Evolutionary conservation across 2,113 vertebrate species (phyloP), one percentile per base, ranked within the genome.

Genomic region (Megaptera novaeangliae): DNA sequence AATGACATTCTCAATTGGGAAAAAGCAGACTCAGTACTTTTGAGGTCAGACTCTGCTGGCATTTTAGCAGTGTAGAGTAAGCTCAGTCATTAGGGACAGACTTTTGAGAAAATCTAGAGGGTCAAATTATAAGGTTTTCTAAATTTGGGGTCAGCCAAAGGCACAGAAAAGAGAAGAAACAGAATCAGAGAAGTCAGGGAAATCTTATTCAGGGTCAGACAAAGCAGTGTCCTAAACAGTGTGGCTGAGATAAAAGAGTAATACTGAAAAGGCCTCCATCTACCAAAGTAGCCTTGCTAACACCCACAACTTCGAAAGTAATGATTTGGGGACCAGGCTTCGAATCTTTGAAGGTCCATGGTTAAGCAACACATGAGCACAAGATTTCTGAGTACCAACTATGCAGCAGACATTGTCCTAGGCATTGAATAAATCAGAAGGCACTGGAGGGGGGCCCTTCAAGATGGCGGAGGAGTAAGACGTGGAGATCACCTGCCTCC

Each of bases 51-150:
- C 25, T 44, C 75, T 74, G 44, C 89, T 66, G 44, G 52, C 34
- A 78, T 74, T 71, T 59, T 59, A 63, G 25, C n/a, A 31, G 8
- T 39, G 44, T 17, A 25, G 1, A 63, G 13, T 20, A 61, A 85
- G 20, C 29, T 52, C 8, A 1, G 36, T 88, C 69, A 46, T 93
- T 27, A 88, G 71, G 44, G 66, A 88, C 29, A 88, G 13, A 31
- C 34, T 93, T 91, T 71, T 93, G 57, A 91, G 39, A 93, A 93
- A 88, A 84, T 88, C 64, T 63, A 69, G 90, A 88, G 36, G 57
- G 52, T 29, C 86, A 88, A 52, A 55, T 75, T 93, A 59, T 59
- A 9, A 93, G 44, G 9, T 64, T 96, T 95, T 94, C 77, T 95
- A 72, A 95, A 71, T 64, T 46, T 61, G 52, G 20, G 57, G 64